Base-by-base conservation (phyloP, 1,140 invertebrate genomes). In the Caenorhabditis inopinata region DNA sequence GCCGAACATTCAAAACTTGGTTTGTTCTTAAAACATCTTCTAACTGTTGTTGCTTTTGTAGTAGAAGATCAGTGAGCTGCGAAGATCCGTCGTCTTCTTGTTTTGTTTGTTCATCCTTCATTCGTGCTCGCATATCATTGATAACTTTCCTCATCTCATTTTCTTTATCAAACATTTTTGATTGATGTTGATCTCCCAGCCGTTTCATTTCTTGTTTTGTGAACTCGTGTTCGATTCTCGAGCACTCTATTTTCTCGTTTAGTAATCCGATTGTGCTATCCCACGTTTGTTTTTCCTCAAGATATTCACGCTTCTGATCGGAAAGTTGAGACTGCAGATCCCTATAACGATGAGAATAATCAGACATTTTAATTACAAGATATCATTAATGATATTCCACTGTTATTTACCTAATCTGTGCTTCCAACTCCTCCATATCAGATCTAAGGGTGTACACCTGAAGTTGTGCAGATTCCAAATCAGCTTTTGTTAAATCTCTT, bases 401-500 rank as follows among this genome's bases (percentile, higher is more conserved):
- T 27, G 9, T 16, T 51, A 32, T 29, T 23, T 79, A 51, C 46
- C 78, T 47, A 25, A 79, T 46, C 35, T 79, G 78, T 21, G 35
- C 58, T 51, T 79, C 78, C 78, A 79, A 45, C 38, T 79, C 78
- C n/a, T 79, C 78, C 73, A 81, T 73, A 35, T 81, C 80, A 11
- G 51, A 58, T 25, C 80, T 53, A 6, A 81, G n/a, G 0, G 81
- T 81, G n/a, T 81, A 81, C 4, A 81, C 27, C 23, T 68, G 49
- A 29, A 81, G 49, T 53, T 81, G 80, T 35, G 80, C 80, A 14
- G 80, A 77, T 73, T 81, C 80, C 12, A 81, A 23, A 46, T 81
- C 80, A 3, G 80, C 74, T 42, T 75, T 48, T 9, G 80, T 75
- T 16, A 81, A 38, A 47, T 81, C 80, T 38, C 80, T 32, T 27